These are phyloP conservation scores for Herminia tarsipennalis DNA, from an alignment of 2,888 invertebrate species.

Conservation along the genomic window DNA sequence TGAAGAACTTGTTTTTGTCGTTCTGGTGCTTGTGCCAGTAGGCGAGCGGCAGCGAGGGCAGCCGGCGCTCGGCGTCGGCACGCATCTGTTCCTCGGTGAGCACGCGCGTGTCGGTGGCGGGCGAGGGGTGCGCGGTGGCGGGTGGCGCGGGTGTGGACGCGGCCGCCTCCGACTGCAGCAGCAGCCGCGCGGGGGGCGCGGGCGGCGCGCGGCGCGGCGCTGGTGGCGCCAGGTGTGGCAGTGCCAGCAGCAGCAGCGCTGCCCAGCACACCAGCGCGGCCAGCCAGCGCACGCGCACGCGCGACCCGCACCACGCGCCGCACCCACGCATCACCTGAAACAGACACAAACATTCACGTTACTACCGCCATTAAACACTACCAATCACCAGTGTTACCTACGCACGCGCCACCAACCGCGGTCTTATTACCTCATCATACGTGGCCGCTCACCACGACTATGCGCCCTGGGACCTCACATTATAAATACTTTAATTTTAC, in stretches of 20 bases:
- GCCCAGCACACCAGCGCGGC: conserved; percentile 75
- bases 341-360: conserved; percentile 3
- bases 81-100: conserved; percentile 90
- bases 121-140: conserved; percentile 38
- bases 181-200: conserved; percentile 50
- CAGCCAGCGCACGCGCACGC: conserved; percentile 71
- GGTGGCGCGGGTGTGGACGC: conserved; percentile 47
- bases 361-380: no score
- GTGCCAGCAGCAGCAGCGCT: conserved; percentile 66
- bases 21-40: conserved; percentile 94
- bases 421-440: no score
- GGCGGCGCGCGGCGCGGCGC: conserved; percentile 44
- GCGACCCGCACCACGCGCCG: conserved; percentile 58
- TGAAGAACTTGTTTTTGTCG: conserved; percentile 88
- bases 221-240: conserved; percentile 64
- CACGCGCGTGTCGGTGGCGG: conserved; percentile 65
- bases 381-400: no score
- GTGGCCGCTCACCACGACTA: no score
- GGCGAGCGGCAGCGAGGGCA: conserved; percentile 93
- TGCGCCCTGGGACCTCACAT: no score
- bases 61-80: conserved; percentile 90
- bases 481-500: no score
- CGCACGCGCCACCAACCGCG: no score
- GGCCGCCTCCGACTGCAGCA: conserved; percentile 60
- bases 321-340: conserved; percentile 75